Conservation (phyloP, 2,113 vertebrate genomes). For the Parotia lawesii region DNA sequence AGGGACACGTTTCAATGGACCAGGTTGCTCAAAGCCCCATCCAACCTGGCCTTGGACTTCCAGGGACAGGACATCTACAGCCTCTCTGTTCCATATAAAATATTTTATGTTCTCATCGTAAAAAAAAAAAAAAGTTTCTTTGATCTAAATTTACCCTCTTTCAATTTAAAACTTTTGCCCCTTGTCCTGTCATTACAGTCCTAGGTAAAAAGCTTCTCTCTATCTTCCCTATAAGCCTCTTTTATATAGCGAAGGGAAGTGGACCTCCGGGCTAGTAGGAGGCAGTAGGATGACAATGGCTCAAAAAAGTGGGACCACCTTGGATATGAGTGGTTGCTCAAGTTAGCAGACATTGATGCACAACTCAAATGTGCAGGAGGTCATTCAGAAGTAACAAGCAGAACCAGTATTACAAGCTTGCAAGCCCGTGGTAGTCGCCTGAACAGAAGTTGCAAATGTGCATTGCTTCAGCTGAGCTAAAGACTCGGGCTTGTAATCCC, state of each 20-base stretch:
- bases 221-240: not conserved
- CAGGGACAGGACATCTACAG: not conserved
- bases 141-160: not conserved
- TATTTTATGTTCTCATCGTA: not conserved
- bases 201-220: not conserved
- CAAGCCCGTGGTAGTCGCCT: not conserved
- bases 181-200: not conserved
- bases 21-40: not conserved
- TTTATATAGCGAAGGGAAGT: not conserved
- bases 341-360: not conserved
- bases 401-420: not conserved
- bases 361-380: not conserved
- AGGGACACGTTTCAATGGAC: not conserved
- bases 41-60: not conserved
- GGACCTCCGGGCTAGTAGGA: not conserved
- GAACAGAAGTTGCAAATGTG: not conserved
- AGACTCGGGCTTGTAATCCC: accelerated
- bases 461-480: not conserved
- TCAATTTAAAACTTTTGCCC: not conserved
- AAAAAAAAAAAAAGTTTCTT: not conserved
- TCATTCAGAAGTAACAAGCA: not conserved
- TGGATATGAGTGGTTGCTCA: not conserved
- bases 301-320: not conserved
- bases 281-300: not conserved
- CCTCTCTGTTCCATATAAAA: not conserved